Conservation (phyloP, 2,113 vertebrate genomes). For the Athene noctua region DNA sequence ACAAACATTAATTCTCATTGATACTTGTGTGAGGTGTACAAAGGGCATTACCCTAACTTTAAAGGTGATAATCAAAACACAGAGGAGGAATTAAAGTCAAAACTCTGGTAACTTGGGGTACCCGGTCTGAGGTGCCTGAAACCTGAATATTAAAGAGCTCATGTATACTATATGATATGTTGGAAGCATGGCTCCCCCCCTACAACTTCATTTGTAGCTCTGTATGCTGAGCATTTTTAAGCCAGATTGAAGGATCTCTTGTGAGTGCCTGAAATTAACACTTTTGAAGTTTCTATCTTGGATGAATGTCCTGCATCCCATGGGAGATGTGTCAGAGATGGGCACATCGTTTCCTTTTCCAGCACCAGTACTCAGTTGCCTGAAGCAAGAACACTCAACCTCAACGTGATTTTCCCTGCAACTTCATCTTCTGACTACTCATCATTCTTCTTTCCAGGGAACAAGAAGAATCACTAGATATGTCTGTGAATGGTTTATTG, state of each 20-base stretch:
- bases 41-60: neutral
- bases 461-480: neutral
- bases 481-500: neutral
- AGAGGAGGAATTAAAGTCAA: neutral
- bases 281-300: neutral
- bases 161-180: neutral
- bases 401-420: neutral
- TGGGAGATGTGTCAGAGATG: neutral
- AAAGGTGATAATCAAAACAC: neutral
- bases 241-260: neutral
- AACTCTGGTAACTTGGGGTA: neutral
- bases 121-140: neutral
- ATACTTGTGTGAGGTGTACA: neutral
- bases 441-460: constrained; percentile 18
- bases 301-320: neutral
- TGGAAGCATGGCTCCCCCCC: neutral
- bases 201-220: neutral
- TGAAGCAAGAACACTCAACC: neutral
- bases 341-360: neutral
- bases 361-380: neutral
- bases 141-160: neutral
- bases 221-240: neutral
- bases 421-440: constrained; percentile 2
- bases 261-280: neutral
- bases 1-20: neutral